Evolutionary conservation across 2,797 vertebrate genomes (phyloP).

Genomic region (Ctenosaura bakeri): DNA sequence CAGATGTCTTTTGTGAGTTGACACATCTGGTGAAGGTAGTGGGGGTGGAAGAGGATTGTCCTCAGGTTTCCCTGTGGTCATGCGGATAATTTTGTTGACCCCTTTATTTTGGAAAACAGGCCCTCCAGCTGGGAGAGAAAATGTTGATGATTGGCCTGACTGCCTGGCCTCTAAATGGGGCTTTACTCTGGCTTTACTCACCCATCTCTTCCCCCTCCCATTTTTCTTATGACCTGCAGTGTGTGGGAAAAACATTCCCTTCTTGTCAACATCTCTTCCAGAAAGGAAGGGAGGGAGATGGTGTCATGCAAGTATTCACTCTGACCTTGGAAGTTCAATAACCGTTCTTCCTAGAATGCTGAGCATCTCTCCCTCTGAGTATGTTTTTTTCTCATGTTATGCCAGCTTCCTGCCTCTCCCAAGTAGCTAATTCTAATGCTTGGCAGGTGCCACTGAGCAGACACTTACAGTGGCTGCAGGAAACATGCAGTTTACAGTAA

Average conservation of each 20-base stretch:
- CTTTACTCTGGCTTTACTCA: no score
- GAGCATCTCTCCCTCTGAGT: no score
- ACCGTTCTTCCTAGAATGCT: neutral
- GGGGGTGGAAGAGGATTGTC: no score
- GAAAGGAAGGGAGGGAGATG: neutral
- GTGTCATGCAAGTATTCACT: neutral
- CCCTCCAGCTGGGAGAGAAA: no score
- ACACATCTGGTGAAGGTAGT: neutral
- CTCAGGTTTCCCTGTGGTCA: no score
- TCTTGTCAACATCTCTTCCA: neutral
- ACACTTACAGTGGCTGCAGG: neutral
- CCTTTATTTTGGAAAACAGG: neutral
- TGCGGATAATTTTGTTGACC: neutral
- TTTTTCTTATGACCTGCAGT: no score
- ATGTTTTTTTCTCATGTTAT: neutral
- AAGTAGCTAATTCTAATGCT: neutral
- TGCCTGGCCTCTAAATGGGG: neutral
- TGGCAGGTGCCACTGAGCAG: neutral
- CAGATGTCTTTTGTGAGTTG: neutral
- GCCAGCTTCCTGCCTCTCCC: constrained; percentile 15
- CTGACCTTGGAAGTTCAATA: neutral
- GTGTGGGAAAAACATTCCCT: neutral
- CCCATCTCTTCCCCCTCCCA: fast-evolving
- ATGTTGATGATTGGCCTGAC: no score
- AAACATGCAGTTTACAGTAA: neutral